Conservation (phyloP, 2,888 invertebrate genomes). For the Acholoe squamosa region DNA sequence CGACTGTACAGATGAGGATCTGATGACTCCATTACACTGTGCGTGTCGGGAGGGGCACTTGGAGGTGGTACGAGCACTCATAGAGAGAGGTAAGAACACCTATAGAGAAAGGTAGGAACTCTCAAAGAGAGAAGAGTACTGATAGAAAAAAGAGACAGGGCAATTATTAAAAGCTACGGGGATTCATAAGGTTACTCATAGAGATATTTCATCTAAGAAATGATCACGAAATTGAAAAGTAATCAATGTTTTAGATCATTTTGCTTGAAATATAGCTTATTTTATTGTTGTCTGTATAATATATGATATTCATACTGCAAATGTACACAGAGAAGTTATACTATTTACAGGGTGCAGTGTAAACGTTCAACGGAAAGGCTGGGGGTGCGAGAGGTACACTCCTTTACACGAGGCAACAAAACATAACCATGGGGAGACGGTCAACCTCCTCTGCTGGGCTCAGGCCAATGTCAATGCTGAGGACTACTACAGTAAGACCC, state of each 20-base stretch:
- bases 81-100: slow-evolving; percentile 9
- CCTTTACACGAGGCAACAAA: slow-evolving; percentile 49
- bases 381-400: slow-evolving; percentile 48
- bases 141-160: too few species aligned
- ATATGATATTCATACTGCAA: too few species aligned
- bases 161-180: too few species aligned
- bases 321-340: too few species aligned
- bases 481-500: slow-evolving; percentile 53
- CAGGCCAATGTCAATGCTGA: slow-evolving; percentile 47
- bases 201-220: too few species aligned
- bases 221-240: too few species aligned
- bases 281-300: too few species aligned
- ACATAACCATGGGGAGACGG: slow-evolving; percentile 25
- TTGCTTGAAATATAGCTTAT: too few species aligned
- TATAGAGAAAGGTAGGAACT: not conserved
- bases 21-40: slow-evolving; percentile 21
- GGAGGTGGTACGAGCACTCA: slow-evolving; percentile 4
- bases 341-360: slow-evolving; percentile 33
- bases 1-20: slow-evolving; percentile 27
- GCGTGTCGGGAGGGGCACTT: slow-evolving; percentile 43
- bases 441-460: slow-evolving; percentile 53
- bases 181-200: too few species aligned
- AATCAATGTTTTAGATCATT: too few species aligned
- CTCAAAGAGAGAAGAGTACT: too few species aligned
- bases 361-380: slow-evolving; percentile 19